phyloP scores from a whole-genome alignment of 2,888 invertebrate genomes.

The Aphodius sticticus region DNA sequence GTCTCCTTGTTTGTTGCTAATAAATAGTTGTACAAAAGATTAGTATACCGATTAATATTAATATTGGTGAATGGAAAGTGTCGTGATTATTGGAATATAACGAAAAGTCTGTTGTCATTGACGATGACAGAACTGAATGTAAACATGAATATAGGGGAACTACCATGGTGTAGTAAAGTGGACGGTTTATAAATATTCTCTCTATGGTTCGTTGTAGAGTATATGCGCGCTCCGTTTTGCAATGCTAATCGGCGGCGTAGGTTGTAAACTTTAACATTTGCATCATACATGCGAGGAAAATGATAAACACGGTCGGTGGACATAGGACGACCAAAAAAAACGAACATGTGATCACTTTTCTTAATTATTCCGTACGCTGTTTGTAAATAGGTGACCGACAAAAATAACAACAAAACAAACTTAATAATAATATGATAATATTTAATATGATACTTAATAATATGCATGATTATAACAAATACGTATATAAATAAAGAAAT shows the following conservation, averaged over 20 bases:
- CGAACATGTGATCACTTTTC: conserved; percentile 7
- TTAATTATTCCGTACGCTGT: not conserved
- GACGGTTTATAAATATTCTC: conserved; percentile 4
- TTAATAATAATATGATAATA: too few relatives aligned
- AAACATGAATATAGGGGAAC: not conserved
- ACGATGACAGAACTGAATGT: not conserved
- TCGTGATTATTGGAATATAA: not conserved
- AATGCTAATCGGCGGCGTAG: conserved; percentile 28
- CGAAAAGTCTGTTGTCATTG: not conserved
- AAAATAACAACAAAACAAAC: not conserved
- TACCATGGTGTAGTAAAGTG: not conserved
- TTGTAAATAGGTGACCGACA: not conserved
- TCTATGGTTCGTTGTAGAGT: not conserved
- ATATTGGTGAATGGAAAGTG: not conserved
- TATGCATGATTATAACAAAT: too few relatives aligned
- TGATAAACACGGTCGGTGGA: not conserved
- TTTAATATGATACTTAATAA: too few relatives aligned
- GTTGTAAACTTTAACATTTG: conserved; percentile 32
- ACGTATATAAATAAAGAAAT: too few relatives aligned
- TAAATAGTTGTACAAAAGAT: not conserved
- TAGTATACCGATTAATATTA: not conserved
- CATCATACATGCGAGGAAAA: not conserved
- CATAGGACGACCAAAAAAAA: not conserved
- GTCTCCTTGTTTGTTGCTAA: not conserved
- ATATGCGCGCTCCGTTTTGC: not conserved